Evolutionary conservation across 2,888 invertebrate genomes (phyloP).

Genomic region (Arrhopalites spinosus): DNA sequence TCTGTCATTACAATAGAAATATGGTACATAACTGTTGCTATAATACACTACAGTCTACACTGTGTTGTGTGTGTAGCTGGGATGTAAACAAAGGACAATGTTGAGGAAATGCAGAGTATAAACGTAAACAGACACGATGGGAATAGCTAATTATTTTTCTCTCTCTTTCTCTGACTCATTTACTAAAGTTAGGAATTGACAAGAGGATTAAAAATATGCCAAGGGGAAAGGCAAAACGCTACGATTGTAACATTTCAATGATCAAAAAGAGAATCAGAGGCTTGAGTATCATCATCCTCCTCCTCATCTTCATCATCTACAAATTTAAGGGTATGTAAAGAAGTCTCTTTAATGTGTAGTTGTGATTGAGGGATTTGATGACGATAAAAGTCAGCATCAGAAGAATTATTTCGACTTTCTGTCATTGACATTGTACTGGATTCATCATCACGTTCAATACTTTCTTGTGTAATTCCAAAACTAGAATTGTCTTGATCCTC

Average conservation of each 20-base stretch:
- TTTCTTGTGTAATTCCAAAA: not conserved
- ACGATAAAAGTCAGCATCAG: not conserved
- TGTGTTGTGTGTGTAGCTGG: too few relatives aligned
- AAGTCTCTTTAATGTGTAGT: slow-evolving; percentile 43
- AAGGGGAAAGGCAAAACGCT: too few relatives aligned
- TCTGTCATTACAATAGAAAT: too few relatives aligned
- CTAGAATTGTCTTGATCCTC: slow-evolving; percentile 13
- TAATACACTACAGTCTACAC: too few relatives aligned
- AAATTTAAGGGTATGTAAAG: slow-evolving; percentile 53
- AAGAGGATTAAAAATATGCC: too few relatives aligned
- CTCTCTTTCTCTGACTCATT: not conserved
- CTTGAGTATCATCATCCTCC: slow-evolving; percentile 36
- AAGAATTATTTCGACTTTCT: not conserved
- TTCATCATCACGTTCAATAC: not conserved
- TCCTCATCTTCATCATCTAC: slow-evolving; percentile 53
- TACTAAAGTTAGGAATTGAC: not conserved
- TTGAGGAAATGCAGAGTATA: too few relatives aligned
- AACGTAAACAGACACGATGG: too few relatives aligned
- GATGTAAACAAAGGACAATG: too few relatives aligned
- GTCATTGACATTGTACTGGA: slow-evolving; percentile 12
- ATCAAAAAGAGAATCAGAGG: slow-evolving; percentile 38
- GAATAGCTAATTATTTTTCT: too few relatives aligned
- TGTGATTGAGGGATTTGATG: not conserved
- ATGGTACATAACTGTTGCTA: too few relatives aligned
- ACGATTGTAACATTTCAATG: not conserved